Percentiles rank a stretch among this genome's conserved stretches.
Evolutionary conservation across 2,888 invertebrate species (phyloP).

Genomic region (Lithophane semibrunnea): DNA sequence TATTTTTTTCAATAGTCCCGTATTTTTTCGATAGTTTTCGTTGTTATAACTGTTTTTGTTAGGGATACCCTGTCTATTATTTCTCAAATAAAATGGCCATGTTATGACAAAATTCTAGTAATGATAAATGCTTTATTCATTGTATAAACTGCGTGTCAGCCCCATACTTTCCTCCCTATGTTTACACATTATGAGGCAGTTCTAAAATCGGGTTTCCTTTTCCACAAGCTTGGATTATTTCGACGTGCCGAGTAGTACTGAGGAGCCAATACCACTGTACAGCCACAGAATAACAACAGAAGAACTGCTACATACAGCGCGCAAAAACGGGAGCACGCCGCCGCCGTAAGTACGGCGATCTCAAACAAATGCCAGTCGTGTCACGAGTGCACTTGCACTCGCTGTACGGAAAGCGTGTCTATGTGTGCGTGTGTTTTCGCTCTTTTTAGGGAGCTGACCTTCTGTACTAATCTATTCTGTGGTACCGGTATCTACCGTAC

Average conservation of each 20-base stretch:
- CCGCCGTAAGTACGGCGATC: background rate
- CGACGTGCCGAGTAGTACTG: conserved; percentile 27
- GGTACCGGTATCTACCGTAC: background rate
- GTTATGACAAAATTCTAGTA: background rate
- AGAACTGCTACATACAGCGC: background rate
- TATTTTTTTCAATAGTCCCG: background rate
- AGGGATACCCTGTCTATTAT: background rate
- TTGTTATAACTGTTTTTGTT: background rate
- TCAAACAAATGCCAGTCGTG: background rate
- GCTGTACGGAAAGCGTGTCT: background rate
- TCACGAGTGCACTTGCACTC: too few relatives aligned
- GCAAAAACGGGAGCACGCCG: background rate
- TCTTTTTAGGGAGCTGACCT: background rate
- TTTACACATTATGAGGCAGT: conserved; percentile 49
- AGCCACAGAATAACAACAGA: background rate
- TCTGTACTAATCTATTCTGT: conserved; percentile 8
- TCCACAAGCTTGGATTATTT: conserved; percentile 51
- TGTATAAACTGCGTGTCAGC: conserved; percentile 8
- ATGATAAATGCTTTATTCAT: background rate
- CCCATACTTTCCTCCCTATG: background rate
- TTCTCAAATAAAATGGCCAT: background rate
- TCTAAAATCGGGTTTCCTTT: conserved; percentile 48
- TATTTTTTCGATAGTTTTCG: background rate
- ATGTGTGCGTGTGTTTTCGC: background rate
- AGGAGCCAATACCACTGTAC: background rate